Conservation (phyloP, 2,888 invertebrate species). For the Mactromeris polynyma region DNA sequence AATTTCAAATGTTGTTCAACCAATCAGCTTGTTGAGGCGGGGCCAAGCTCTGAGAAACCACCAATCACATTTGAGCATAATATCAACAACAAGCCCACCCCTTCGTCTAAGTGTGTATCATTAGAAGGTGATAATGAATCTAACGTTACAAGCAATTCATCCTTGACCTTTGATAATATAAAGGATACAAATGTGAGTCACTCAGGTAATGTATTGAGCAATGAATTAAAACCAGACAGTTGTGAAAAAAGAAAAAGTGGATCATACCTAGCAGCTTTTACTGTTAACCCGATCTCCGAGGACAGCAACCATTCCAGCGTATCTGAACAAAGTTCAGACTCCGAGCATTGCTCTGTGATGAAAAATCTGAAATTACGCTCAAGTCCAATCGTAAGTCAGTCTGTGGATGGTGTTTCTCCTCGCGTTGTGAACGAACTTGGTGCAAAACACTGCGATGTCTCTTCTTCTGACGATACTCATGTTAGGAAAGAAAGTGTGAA, state of each 20-base stretch:
- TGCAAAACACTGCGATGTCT: slow-evolving; percentile 18
- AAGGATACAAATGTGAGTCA: slow-evolving; percentile 26
- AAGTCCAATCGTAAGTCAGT: slow-evolving; percentile 61
- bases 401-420: slow-evolving; percentile 27
- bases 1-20: slow-evolving; percentile 68
- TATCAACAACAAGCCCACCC: slow-evolving; percentile 55
- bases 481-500: background rate
- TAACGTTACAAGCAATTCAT: slow-evolving; percentile 37
- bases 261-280: slow-evolving; percentile 37
- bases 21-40: slow-evolving; percentile 62
- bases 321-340: slow-evolving; percentile 79
- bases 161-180: slow-evolving; percentile 65
- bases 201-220: slow-evolving; percentile 14
- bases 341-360: slow-evolving; percentile 77
- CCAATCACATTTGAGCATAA: slow-evolving; percentile 67
- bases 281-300: slow-evolving; percentile 72
- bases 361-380: slow-evolving; percentile 67
- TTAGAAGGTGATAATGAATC: slow-evolving; percentile 15
- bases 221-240: slow-evolving; percentile 14
- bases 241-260: slow-evolving; percentile 38
- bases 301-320: slow-evolving; percentile 83
- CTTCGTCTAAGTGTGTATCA: slow-evolving; percentile 17
- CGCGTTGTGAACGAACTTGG: slow-evolving; percentile 29
- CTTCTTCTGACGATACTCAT: slow-evolving; percentile 41
- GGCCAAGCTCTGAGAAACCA: slow-evolving; percentile 56